A percentile compares a stretch with the other conserved stretches of the same genome.
Evolutionary conservation across 1,140 invertebrate genomes (phyloP).

Genomic region (Listronotus oregonensis): DNA sequence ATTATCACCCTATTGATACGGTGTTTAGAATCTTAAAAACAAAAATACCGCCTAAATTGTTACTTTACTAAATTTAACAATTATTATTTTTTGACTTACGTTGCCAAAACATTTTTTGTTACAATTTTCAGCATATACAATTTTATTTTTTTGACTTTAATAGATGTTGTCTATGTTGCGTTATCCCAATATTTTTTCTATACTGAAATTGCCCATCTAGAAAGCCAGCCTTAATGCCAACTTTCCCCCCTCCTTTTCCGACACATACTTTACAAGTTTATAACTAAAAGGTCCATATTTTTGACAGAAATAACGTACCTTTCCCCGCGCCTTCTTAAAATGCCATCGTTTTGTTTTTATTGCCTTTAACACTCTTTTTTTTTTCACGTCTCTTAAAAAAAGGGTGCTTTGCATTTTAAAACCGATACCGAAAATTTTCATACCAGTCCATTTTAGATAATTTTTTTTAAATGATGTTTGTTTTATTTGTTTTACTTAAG

Average conservation of each 20-base stretch:
- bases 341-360: conserved; percentile 34
- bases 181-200: too few relatives aligned
- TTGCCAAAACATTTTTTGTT: too few relatives aligned
- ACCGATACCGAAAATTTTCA: conserved; percentile 26
- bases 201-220: neutral
- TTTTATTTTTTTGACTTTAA: too few relatives aligned
- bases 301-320: conserved; percentile 33
- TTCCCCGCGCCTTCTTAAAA: conserved; percentile 33
- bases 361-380: conserved; percentile 32
- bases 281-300: conserved; percentile 32
- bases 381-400: conserved; percentile 26
- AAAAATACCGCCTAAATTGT: too few relatives aligned
- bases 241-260: conserved; percentile 1
- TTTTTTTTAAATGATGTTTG: conserved; percentile 15
- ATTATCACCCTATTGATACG: too few relatives aligned
- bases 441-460: conserved; percentile 30
- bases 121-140: too few relatives aligned
- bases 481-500: conserved; percentile 5
- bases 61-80: too few relatives aligned
- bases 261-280: conserved; percentile 12
- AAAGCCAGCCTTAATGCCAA: conserved; percentile 13
- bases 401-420: conserved; percentile 32
- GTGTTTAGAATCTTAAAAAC: too few relatives aligned
- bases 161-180: too few relatives aligned
- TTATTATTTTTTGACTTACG: too few relatives aligned